A percentile compares a stretch with the other conserved stretches of the same genome.
phyloP scores from a whole-genome alignment of 2,113 vertebrate genomes.

The Gymnogyps californianus region DNA sequence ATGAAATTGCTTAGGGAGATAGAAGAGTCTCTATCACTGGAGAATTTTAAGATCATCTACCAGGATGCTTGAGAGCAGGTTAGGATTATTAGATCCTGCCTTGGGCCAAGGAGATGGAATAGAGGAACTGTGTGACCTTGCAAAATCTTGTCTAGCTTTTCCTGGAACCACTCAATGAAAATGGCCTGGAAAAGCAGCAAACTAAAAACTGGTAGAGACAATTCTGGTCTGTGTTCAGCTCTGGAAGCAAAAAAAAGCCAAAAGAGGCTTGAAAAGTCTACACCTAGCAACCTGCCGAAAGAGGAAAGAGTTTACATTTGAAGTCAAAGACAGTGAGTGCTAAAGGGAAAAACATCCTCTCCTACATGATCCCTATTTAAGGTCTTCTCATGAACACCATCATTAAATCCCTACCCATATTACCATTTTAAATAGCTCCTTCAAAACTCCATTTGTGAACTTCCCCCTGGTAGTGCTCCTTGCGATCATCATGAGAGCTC shows the following conservation, averaged over 20 bases:
- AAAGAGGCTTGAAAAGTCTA: not conserved
- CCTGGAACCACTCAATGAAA: not conserved
- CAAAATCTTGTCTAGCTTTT: not conserved
- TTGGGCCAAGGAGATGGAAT: not conserved
- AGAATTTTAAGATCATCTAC: not conserved
- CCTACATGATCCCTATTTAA: not conserved
- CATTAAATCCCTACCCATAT: not conserved
- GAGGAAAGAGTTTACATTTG: not conserved
- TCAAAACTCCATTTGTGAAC: not conserved
- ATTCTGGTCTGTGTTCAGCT: not conserved
- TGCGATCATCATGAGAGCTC: not conserved
- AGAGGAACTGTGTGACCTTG: not conserved
- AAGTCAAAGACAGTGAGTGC: not conserved
- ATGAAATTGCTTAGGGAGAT: not conserved
- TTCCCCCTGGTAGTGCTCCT: not conserved
- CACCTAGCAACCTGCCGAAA: not conserved
- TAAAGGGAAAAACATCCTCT: not conserved
- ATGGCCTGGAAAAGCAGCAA: not conserved
- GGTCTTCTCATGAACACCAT: not conserved
- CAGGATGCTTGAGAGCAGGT: not conserved
- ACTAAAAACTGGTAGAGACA: not conserved
- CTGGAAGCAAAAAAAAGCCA: not conserved
- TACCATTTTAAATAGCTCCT: slow-evolving; percentile 20
- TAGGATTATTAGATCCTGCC: not conserved
- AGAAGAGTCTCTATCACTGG: not conserved